phyloP scores from a whole-genome alignment of 2,797 vertebrate genomes.

The Arctocebus calabarensis region DNA sequence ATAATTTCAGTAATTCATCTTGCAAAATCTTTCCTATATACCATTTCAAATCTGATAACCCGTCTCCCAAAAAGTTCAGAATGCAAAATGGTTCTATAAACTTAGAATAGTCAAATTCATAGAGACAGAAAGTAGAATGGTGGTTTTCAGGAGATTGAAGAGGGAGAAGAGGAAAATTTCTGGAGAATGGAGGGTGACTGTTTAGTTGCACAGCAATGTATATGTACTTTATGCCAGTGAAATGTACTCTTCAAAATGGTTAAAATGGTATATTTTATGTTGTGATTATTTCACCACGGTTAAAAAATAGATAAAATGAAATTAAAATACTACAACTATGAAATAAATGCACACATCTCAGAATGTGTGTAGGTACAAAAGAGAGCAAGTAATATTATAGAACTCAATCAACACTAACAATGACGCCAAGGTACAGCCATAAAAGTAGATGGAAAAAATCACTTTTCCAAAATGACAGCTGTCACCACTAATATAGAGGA shows the following conservation, averaged over 20 bases:
- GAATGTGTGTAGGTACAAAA: neutral
- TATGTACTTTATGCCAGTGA: neutral
- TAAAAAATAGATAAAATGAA: conserved; percentile 19
- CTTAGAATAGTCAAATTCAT: neutral
- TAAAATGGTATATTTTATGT: neutral
- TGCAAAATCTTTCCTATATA: conserved; percentile 57
- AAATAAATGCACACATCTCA: conserved; percentile 25
- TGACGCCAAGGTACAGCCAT: neutral
- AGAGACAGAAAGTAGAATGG: neutral
- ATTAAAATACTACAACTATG: neutral
- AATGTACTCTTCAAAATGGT: neutral
- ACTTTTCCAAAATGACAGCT: conserved; percentile 26
- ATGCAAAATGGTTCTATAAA: neutral
- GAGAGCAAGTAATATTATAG: neutral
- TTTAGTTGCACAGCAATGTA: neutral
- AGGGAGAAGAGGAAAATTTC: rapidly evolving
- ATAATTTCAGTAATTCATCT: conserved; percentile 55
- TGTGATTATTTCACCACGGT: neutral
- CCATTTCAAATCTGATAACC: conserved; percentile 3
- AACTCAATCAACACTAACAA: neutral
- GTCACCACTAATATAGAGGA: too few relatives aligned
- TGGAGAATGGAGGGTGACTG: neutral
- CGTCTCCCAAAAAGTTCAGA: conserved; percentile 60
- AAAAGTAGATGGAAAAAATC: neutral
- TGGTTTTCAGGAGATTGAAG: neutral